phyloP scores from a whole-genome alignment of 2,888 invertebrate species.

The Ophion costatus region DNA sequence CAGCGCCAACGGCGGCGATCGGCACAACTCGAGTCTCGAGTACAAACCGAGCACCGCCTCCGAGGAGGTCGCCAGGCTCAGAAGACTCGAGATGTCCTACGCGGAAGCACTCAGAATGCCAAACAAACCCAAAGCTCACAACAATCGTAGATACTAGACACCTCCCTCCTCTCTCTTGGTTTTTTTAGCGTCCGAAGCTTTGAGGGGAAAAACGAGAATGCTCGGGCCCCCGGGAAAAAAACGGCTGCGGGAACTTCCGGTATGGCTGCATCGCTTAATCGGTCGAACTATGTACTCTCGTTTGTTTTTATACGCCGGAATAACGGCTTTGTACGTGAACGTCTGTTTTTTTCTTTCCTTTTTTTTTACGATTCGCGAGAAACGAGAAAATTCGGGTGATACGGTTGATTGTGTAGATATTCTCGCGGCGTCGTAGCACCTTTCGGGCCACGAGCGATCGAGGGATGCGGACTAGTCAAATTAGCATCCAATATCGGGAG shows the following conservation, averaged over 20 bases:
- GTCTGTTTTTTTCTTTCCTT: too few relatives aligned
- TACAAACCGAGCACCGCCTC: slow-evolving; percentile 90
- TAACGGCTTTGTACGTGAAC: too few relatives aligned
- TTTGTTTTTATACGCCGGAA: too few relatives aligned
- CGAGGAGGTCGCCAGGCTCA: slow-evolving; percentile 92
- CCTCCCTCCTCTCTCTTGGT: too few relatives aligned
- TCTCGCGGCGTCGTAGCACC: too few relatives aligned
- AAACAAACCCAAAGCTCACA: slow-evolving; percentile 84
- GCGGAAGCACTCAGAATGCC: slow-evolving; percentile 92
- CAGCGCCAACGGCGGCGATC: slow-evolving; percentile 79
- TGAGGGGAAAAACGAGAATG: background rate
- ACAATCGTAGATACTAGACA: slow-evolving; percentile 69
- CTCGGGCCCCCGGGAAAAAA: background rate
- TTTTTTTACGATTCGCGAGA: too few relatives aligned
- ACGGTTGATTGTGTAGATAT: too few relatives aligned
- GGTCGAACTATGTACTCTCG: too few relatives aligned
- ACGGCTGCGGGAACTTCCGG: background rate
- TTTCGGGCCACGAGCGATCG: background rate
- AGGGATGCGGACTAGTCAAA: background rate
- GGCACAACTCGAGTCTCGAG: slow-evolving; percentile 72
- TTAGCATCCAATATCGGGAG: too few relatives aligned
- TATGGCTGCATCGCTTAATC: too few relatives aligned
- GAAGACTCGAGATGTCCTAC: slow-evolving; percentile 92
- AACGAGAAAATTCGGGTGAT: too few relatives aligned
- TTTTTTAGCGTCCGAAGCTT: slow-evolving; percentile 4